Conservation (phyloP, 1,140 invertebrate genomes). For the Diuraphis noxia region DNA sequence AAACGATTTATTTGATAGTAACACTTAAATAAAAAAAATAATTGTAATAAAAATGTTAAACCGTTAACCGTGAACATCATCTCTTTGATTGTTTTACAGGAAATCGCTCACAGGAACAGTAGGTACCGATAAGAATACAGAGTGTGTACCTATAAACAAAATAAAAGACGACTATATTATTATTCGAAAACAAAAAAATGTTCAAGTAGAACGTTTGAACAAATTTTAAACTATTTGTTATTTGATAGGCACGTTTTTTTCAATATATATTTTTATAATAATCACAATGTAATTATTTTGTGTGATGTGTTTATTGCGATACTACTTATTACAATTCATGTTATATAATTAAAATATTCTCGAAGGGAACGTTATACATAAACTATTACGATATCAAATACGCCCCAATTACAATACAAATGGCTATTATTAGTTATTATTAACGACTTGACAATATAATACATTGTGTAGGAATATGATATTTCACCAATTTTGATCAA, state of each 20-base stretch:
- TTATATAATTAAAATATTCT: conserved; percentile 1
- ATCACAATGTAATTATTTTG: neutral
- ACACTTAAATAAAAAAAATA: neutral
- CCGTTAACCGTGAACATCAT: neutral
- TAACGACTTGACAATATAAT: neutral
- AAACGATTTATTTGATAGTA: neutral
- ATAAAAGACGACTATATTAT: neutral
- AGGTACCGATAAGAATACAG: neutral
- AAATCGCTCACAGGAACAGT: neutral
- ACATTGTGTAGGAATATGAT: neutral
- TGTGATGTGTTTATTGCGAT: neutral
- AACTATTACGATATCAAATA: neutral
- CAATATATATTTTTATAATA: neutral
- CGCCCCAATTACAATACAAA: neutral
- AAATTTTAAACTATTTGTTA: neutral
- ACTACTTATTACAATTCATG: neutral
- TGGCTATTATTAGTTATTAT: neutral
- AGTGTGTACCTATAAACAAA: neutral
- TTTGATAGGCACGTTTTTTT: neutral
- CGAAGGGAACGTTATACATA: neutral
- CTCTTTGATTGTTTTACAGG: neutral
- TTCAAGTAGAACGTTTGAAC: neutral
- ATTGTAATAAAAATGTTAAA: neutral
- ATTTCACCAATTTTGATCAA: neutral
- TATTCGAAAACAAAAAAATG: no score